phyloP scores from a whole-genome alignment of 30 jellyfish, hydroid and myxozoan species.

The Aurelia sp. region DNA sequence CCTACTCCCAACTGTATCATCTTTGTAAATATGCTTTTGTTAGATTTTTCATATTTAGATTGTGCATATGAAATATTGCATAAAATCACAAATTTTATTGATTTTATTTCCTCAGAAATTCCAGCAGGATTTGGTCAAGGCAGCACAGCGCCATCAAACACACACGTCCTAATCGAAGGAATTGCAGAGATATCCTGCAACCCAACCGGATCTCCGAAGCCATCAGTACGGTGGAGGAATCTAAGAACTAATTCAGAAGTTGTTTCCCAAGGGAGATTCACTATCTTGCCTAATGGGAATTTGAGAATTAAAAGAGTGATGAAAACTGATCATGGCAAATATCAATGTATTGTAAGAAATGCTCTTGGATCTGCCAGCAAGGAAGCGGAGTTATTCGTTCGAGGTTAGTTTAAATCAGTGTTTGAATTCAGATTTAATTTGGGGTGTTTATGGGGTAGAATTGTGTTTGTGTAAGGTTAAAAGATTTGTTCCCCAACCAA shows the following conservation, averaged over 20 bases:
- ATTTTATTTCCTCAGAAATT: slow-evolving; percentile 25
- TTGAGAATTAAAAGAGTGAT: slow-evolving; percentile 66
- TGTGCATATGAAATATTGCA: no score
- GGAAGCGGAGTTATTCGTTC: slow-evolving; percentile 66
- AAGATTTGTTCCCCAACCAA: no score
- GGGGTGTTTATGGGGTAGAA: no score
- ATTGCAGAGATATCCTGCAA: slow-evolving; percentile 76
- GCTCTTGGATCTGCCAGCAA: slow-evolving; percentile 61
- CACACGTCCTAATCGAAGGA: slow-evolving; percentile 86
- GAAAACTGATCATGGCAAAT: slow-evolving; percentile 72
- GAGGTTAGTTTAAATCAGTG: slow-evolving; percentile 37
- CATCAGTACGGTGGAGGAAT: slow-evolving; percentile 79
- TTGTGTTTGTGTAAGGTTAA: no score
- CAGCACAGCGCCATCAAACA: slow-evolving; percentile 77
- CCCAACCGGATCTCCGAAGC: slow-evolving; percentile 97
- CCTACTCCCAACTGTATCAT: no score
- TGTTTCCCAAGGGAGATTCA: slow-evolving; percentile 53
- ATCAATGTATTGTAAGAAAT: slow-evolving; percentile 81
- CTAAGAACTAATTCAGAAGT: slow-evolving; percentile 34
- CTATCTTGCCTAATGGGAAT: slow-evolving; percentile 65
- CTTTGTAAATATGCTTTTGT: no score
- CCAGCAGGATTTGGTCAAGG: slow-evolving; percentile 85
- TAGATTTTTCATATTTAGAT: no score
- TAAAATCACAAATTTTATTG: no score
- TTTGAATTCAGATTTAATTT: no score